phyloP scores from a whole-genome alignment of 2,113 vertebrate genomes.

The Psilopogon haemacephalus region DNA sequence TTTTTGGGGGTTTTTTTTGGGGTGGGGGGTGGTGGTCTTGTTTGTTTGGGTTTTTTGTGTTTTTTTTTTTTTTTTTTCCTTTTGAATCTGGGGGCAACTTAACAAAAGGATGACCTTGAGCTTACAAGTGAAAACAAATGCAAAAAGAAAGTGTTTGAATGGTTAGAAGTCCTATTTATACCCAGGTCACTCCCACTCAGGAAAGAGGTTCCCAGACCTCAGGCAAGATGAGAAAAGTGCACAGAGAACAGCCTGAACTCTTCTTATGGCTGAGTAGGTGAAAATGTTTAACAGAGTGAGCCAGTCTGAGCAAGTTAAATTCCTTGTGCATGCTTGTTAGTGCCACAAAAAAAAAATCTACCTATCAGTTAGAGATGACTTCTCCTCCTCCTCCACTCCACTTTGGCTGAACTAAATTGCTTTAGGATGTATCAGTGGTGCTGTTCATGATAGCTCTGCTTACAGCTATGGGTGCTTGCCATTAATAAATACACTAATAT shows the following conservation, averaged over 20 bases:
- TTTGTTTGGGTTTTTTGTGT: too few relatives aligned
- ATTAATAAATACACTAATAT: slow-evolving; percentile 6
- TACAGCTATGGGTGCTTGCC: neutral
- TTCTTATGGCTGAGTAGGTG: neutral
- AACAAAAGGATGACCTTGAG: neutral
- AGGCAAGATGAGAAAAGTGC: neutral
- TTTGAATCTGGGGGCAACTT: neutral
- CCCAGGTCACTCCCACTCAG: neutral
- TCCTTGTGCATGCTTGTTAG: neutral
- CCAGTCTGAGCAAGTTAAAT: neutral
- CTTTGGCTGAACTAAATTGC: neutral
- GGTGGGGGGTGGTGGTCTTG: too few relatives aligned
- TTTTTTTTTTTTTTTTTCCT: neutral
- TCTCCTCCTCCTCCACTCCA: neutral
- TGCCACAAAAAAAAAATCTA: neutral
- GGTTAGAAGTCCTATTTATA: neutral
- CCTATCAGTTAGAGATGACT: neutral
- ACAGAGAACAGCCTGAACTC: neutral
- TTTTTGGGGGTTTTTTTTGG: too few relatives aligned
- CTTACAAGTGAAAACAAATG: neutral
- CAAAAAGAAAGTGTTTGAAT: neutral
- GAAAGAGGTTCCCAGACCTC: neutral
- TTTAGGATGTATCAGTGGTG: neutral
- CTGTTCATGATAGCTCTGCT: neutral
- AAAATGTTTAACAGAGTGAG: neutral